Percentiles rank a stretch among this genome's conserved stretches.
These are phyloP conservation scores for Alouatta palliata DNA, from an alignment of 2,113 vertebrate species.

Conservation along the genomic window DNA sequence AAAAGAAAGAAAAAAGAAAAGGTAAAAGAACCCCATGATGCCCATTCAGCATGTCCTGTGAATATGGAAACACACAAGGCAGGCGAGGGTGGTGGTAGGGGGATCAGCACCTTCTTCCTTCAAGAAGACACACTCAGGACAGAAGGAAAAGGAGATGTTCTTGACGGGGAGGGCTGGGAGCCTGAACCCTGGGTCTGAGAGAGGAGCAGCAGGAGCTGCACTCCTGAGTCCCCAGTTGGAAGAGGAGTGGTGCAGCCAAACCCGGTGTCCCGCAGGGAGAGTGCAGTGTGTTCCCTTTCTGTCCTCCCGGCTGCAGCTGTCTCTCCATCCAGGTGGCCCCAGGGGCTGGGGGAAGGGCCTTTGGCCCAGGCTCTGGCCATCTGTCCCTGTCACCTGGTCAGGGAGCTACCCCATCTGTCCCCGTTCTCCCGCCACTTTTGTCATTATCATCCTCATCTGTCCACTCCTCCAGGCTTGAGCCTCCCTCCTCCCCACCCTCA, in stretches of 20 bases:
- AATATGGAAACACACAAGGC: neutral
- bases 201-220: neutral
- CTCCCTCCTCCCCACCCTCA: neutral
- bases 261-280: neutral
- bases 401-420: neutral
- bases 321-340: constrained; percentile 13
- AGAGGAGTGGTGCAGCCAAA: neutral
- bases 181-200: neutral
- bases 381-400: constrained; percentile 42
- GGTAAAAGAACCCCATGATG: too few relatives aligned
- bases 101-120: neutral
- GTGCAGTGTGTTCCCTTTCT: rapidly evolving
- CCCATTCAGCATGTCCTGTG: rapidly evolving
- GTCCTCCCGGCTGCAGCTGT: neutral
- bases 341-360: neutral
- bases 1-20: too few relatives aligned
- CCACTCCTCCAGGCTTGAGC: constrained; percentile 66
- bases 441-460: constrained; percentile 39
- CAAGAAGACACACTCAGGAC: neutral
- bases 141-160: neutral
- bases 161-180: neutral
- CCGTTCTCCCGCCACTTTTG: neutral
- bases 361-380: neutral
- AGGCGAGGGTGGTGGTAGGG: too few relatives aligned
- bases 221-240: rapidly evolving